These are phyloP conservation scores for Pteropus rufus DNA, from an alignment of 2,797 vertebrate genomes.

Conservation along the genomic window DNA sequence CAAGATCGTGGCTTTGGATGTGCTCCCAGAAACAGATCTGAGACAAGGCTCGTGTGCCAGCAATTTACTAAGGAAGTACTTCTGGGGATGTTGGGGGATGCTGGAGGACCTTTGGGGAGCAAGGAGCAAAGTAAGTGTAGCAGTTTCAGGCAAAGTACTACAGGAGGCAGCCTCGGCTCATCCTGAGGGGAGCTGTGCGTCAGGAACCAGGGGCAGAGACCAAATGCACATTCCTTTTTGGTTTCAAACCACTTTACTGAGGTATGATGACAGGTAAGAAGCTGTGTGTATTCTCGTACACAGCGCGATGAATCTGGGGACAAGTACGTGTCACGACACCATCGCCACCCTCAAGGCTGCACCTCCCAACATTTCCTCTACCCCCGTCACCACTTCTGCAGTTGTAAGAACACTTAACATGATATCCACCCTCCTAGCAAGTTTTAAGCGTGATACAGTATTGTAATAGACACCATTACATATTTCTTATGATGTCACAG, in stretches of 20 bases:
- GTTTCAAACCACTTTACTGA: neutral
- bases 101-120: neutral
- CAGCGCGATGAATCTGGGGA: neutral
- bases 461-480: neutral
- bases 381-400: neutral
- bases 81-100: too few species aligned
- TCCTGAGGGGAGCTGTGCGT: neutral
- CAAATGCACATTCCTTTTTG: neutral
- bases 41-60: too few species aligned
- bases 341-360: accelerated
- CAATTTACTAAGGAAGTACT: neutral
- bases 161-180: neutral
- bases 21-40: neutral
- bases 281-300: too few species aligned
- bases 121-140: neutral
- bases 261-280: neutral
- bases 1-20: neutral
- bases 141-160: neutral
- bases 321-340: too few species aligned
- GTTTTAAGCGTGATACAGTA: neutral
- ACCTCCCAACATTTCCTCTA: neutral
- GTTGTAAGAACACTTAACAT: neutral
- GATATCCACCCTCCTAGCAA: too few species aligned
- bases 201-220: neutral
- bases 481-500: neutral